These are phyloP conservation scores for human DNA, from an alignment of 2,113 vertebrate genomes.

Conservation along the genomic window DNA sequence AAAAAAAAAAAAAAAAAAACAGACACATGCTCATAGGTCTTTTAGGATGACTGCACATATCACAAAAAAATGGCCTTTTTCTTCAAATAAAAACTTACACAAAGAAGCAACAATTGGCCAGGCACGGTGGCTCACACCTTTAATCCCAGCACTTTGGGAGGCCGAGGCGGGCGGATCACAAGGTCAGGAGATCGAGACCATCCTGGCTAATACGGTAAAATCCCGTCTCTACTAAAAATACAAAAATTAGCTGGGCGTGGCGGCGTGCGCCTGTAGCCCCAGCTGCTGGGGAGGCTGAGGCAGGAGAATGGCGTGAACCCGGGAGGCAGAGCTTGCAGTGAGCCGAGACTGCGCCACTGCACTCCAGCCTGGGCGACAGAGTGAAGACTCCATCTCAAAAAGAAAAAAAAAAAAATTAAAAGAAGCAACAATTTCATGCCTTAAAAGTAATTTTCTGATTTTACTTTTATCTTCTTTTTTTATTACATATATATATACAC, in stretches of 20 bases:
- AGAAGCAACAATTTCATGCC: background rate
- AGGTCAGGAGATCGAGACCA: background rate
- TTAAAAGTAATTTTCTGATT: too few relatives aligned
- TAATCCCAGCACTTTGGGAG: too few relatives aligned
- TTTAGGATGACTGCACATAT: slow-evolving; percentile 36
- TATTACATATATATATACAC: too few relatives aligned
- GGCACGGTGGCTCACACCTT: too few relatives aligned
- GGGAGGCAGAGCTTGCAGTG: background rate
- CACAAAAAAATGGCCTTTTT: slow-evolving; percentile 48
- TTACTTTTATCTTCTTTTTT: background rate
- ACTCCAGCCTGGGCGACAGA: background rate
- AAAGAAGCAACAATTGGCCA: background rate
- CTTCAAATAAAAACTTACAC: slow-evolving; percentile 48
- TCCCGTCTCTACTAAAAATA: background rate
- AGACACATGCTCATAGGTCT: slow-evolving; percentile 39
- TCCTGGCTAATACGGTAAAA: background rate
- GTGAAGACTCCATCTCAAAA: background rate
- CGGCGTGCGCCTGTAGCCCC: background rate
- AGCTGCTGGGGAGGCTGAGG: background rate
- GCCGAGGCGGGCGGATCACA: too few relatives aligned
- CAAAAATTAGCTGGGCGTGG: background rate
- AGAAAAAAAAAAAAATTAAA: background rate
- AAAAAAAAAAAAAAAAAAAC: background rate
- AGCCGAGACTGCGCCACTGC: too few relatives aligned
- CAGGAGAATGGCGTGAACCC: background rate